Percentiles rank a stretch among this genome's conserved stretches.
phyloP scores from a whole-genome alignment of 2,888 invertebrate genomes.

The Lepetodrilus schrolli region DNA sequence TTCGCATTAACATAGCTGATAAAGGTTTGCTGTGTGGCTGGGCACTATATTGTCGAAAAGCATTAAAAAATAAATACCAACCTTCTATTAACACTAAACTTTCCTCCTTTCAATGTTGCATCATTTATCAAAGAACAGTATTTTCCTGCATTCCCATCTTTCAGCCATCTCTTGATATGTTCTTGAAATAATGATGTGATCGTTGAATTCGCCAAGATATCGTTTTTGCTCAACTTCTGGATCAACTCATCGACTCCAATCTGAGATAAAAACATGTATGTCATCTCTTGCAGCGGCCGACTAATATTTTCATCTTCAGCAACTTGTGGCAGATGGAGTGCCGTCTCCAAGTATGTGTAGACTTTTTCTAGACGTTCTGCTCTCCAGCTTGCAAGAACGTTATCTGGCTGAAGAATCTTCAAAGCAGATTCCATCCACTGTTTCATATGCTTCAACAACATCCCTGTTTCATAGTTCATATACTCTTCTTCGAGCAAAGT shows the following conservation, averaged over 20 bases:
- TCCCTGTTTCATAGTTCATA: not conserved
- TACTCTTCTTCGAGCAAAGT: not conserved
- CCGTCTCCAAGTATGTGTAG: not conserved
- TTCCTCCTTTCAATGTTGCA: too few species aligned
- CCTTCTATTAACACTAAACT: not conserved
- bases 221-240: not conserved
- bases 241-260: not conserved
- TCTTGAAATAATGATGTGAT: not conserved
- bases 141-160: not conserved
- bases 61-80: not conserved
- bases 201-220: not conserved
- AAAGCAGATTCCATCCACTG: not conserved
- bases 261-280: not conserved
- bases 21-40: not conserved
- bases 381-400: not conserved
- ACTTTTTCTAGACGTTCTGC: not conserved
- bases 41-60: not conserved
- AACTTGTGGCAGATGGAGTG: not conserved
- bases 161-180: not conserved
- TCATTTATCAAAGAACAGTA: not conserved
- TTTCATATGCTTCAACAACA: not conserved
- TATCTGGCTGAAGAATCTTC: not conserved
- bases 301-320: not conserved
- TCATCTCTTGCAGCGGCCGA: not conserved
- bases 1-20: too few species aligned